Conservation (phyloP, 1,140 invertebrate genomes). For the Rhopalosiphum padi region DNA sequence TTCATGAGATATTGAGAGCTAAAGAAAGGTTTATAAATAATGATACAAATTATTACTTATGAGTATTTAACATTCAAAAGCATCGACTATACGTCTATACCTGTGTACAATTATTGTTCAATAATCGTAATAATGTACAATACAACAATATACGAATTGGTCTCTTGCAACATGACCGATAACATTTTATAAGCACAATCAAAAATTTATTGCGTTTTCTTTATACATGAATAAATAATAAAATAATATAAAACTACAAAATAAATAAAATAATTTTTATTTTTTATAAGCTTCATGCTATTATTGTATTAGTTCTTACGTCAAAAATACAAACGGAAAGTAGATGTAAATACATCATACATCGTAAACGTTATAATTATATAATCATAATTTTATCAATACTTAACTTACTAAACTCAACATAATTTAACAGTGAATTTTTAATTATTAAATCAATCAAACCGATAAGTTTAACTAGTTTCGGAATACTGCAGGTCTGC, state of each 20-base stretch:
- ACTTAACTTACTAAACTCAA: background rate
- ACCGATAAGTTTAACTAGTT: background rate
- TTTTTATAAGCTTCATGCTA: background rate
- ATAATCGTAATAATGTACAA: background rate
- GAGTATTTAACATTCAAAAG: background rate
- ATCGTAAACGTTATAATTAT: background rate
- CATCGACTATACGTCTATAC: background rate
- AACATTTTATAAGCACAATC: background rate
- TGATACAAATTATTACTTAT: background rate
- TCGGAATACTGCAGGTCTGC: background rate
- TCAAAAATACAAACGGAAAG: background rate
- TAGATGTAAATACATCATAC: background rate
- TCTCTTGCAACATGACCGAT: background rate
- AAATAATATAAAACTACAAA: background rate
- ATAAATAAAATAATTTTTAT: background rate
- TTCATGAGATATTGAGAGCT: background rate
- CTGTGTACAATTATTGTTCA: background rate
- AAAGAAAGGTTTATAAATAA: background rate
- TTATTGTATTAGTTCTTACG: background rate
- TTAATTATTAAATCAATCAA: background rate
- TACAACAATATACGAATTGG: background rate
- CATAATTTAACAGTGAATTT: background rate
- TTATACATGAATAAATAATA: background rate
- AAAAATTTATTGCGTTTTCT: background rate
- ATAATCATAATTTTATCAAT: background rate